phyloP scores from a whole-genome alignment of 2,797 vertebrate species.

The Chrysolophus pictus region DNA sequence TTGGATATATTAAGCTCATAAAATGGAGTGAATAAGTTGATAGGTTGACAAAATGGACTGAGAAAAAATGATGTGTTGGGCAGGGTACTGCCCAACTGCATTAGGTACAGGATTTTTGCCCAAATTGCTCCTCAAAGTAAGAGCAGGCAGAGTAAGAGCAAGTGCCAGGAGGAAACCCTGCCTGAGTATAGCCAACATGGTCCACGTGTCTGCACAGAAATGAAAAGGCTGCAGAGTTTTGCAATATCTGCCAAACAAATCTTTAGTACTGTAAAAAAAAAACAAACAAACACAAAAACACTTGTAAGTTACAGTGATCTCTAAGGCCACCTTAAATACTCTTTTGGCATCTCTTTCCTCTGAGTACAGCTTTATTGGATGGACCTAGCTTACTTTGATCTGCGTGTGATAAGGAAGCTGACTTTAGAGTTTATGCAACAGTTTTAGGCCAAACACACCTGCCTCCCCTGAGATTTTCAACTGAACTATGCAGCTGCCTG shows the following conservation, averaged over 20 bases:
- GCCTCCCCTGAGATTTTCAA: background rate
- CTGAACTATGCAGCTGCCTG: background rate
- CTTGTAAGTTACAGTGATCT: background rate
- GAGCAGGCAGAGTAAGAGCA: background rate
- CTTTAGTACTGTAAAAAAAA: background rate
- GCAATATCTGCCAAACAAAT: background rate
- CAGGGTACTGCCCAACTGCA: background rate
- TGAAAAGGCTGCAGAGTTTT: background rate
- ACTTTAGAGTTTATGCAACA: background rate
- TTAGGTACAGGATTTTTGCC: background rate
- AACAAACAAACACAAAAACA: background rate
- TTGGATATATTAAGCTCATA: background rate
- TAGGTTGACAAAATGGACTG: background rate
- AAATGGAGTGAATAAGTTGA: background rate
- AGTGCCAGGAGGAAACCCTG: background rate
- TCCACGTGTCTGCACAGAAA: background rate
- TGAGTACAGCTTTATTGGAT: rapidly evolving
- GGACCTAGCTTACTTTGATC: rapidly evolving
- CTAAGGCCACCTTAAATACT: background rate
- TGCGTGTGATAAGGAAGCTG: background rate
- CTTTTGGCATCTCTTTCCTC: background rate
- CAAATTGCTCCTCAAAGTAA: background rate
- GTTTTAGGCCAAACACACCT: background rate
- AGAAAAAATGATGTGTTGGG: background rate
- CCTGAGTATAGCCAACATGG: background rate